phyloP scores from a whole-genome alignment of 2,888 invertebrate species.

The Emmelina monodactyla region DNA sequence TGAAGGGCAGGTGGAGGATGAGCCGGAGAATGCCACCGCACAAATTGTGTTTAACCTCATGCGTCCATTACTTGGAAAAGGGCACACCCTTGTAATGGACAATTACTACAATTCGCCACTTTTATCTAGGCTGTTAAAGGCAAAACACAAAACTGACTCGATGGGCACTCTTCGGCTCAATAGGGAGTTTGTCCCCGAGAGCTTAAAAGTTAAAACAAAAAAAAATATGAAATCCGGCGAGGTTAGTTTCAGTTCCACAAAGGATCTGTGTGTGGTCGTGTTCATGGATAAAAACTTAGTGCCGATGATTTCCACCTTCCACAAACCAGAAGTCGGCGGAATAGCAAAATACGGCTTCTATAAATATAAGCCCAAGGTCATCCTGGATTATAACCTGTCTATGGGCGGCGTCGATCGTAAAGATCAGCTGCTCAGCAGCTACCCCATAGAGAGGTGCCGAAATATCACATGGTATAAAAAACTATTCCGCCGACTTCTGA shows the following conservation, averaged over 20 bases:
- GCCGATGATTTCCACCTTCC: neutral
- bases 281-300: slow-evolving; percentile 9
- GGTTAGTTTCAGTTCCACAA: slow-evolving; percentile 6
- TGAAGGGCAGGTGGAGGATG: neutral
- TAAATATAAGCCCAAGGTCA: neutral
- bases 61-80: neutral
- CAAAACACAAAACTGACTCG: slow-evolving; percentile 12
- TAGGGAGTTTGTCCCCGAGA: slow-evolving; percentile 18
- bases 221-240: slow-evolving; percentile 11
- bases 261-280: slow-evolving; percentile 9
- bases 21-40: slow-evolving; percentile 15
- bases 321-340: slow-evolving; percentile 2
- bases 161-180: slow-evolving; percentile 18
- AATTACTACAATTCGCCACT: slow-evolving; percentile 13
- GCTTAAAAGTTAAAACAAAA: slow-evolving; percentile 12
- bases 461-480: slow-evolving; percentile 16
- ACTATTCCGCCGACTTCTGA: slow-evolving; percentile 11
- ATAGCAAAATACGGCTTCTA: neutral
- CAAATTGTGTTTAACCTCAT: slow-evolving; percentile 14
- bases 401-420: neutral
- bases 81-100: slow-evolving; percentile 3
- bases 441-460: slow-evolving; percentile 6
- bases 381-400: neutral
- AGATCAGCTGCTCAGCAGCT: slow-evolving; percentile 1
- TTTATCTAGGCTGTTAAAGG: slow-evolving; percentile 14